Evolutionary conservation across 2,888 invertebrate species (phyloP).

Genomic region (Oscheius sp.): DNA sequence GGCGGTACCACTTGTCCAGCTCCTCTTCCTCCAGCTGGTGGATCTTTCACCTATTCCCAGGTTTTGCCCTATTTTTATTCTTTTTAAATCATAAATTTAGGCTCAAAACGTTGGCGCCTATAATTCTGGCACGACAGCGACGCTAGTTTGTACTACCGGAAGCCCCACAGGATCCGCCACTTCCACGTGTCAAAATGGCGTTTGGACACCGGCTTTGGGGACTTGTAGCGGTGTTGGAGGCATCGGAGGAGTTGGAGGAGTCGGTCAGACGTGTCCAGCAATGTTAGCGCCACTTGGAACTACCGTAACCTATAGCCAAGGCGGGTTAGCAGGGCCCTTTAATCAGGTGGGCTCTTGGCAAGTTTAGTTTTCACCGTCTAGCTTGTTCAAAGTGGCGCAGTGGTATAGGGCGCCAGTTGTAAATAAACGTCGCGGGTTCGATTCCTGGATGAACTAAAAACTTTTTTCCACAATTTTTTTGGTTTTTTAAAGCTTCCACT

Average conservation of each 20-base stretch:
- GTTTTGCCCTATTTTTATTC: too few relatives aligned
- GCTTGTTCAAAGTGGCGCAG: background rate
- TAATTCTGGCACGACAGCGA: slow-evolving; percentile 37
- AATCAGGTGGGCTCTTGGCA: background rate
- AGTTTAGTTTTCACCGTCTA: background rate
- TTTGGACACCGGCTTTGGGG: slow-evolving; percentile 48
- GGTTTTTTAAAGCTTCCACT: too few relatives aligned
- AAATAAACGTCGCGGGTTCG: background rate
- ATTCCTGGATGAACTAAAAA: background rate
- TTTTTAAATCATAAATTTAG: background rate
- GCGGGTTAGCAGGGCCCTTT: slow-evolving; percentile 44
- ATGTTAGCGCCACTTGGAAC: slow-evolving; percentile 46
- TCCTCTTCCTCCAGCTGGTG: slow-evolving; percentile 43
- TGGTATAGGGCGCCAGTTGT: too few relatives aligned
- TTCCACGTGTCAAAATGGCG: slow-evolving; percentile 48
- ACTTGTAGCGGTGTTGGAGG: slow-evolving; percentile 10
- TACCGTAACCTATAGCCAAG: slow-evolving; percentile 41
- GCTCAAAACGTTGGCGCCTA: slow-evolving; percentile 3
- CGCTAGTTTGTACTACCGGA: slow-evolving; percentile 56
- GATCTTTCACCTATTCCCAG: slow-evolving; percentile 42
- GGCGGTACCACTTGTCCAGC: slow-evolving; percentile 39
- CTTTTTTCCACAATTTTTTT: background rate
- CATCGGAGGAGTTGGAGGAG: slow-evolving; percentile 16
- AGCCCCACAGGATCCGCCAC: slow-evolving; percentile 47
- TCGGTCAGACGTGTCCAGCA: slow-evolving; percentile 34